These are phyloP conservation scores for Germaria angustata DNA, from an alignment of 2,888 invertebrate species.

Conservation along the genomic window DNA sequence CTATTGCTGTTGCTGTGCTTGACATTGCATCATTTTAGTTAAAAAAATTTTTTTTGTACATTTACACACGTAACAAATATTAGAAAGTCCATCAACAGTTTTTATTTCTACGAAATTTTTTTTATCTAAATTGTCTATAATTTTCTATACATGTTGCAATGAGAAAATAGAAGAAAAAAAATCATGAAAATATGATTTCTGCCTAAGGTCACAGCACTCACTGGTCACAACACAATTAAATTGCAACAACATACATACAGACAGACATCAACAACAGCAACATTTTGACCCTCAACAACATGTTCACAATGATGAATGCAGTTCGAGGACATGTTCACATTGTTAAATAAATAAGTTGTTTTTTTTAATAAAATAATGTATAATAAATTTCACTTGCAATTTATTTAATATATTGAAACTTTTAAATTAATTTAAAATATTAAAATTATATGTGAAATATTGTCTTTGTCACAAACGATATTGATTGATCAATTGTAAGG, in stretches of 20 bases:
- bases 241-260: not conserved
- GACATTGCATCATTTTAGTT: conserved; percentile 57
- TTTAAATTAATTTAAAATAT: not conserved
- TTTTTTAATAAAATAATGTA: not conserved
- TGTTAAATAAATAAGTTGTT: not conserved
- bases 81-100: conserved; percentile 41
- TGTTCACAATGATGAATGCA: conserved; percentile 4
- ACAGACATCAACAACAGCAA: conserved; percentile 2
- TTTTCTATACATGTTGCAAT: conserved; percentile 42
- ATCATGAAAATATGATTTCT: conserved; percentile 34
- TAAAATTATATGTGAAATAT: conserved; percentile 8
- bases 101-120: conserved; percentile 47
- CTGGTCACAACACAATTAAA: conserved; percentile 47
- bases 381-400: conserved; percentile 22
- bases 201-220: conserved; percentile 43
- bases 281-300: conserved; percentile 27
- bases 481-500: not conserved
- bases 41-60: conserved; percentile 18
- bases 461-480: not conserved
- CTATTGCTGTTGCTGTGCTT: not conserved
- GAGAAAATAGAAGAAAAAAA: not conserved
- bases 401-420: not conserved
- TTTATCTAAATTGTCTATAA: conserved; percentile 61
- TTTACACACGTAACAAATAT: conserved; percentile 31
- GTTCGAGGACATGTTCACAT: conserved; percentile 4